Percentiles rank a stretch among this genome's conserved stretches.
These are phyloP conservation scores for Peromyscus californicus DNA, from an alignment of 2,113 vertebrate genomes.

Conservation along the genomic window DNA sequence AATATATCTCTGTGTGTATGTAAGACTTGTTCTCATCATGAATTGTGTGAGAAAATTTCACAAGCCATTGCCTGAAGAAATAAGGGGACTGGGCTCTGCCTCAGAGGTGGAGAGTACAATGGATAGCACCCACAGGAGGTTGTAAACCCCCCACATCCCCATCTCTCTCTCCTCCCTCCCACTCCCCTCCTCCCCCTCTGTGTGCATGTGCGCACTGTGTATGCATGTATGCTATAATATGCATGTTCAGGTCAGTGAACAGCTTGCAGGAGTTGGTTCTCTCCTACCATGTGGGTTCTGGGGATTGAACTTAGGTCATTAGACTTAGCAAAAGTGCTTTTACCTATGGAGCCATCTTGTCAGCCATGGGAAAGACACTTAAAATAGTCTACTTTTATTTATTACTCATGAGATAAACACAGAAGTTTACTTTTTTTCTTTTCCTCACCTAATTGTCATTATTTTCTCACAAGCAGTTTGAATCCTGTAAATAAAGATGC, in stretches of 20 bases:
- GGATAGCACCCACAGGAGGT: neutral
- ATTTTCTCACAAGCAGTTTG: neutral
- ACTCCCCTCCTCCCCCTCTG: neutral
- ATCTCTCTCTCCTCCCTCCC: neutral
- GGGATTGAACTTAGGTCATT: neutral
- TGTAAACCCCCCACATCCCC: neutral
- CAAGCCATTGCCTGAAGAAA: neutral
- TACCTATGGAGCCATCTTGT: neutral
- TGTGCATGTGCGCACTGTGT: neutral
- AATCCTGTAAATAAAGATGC: neutral
- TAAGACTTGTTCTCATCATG: neutral
- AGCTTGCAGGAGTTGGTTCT: neutral
- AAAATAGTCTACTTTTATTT: conserved; percentile 47
- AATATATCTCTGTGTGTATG: neutral
- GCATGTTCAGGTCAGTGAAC: neutral
- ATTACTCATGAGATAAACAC: conserved; percentile 33
- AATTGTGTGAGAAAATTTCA: neutral
- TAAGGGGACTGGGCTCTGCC: neutral
- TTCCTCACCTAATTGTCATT: neutral
- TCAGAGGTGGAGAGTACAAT: neutral
- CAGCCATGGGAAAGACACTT: conserved; percentile 2
- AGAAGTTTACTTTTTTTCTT: neutral
- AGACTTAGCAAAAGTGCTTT: neutral
- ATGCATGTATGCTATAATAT: neutral
- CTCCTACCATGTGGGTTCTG: neutral